phyloP scores from a whole-genome alignment of 2,797 vertebrate genomes.

The Hephaestus fuliginosus region DNA sequence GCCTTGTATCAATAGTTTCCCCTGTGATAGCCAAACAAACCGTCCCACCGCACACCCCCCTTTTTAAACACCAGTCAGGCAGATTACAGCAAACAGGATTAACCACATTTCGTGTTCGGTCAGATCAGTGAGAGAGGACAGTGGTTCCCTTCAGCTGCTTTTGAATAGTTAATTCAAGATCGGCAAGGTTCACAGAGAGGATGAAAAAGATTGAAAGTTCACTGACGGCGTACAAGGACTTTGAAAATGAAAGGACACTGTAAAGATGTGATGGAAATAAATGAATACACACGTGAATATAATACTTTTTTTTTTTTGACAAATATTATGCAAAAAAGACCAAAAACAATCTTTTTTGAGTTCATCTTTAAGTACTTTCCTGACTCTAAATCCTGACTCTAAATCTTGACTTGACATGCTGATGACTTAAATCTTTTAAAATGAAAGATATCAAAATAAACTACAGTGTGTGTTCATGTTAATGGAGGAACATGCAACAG shows the following conservation, averaged over 20 bases:
- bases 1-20: slow-evolving; percentile 62
- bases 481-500: neutral
- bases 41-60: neutral
- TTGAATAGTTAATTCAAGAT: slow-evolving; percentile 10
- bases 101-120: slow-evolving; percentile 64
- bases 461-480: neutral
- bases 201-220: neutral
- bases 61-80: slow-evolving; percentile 32
- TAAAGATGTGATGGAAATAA: neutral
- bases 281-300: neutral
- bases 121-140: slow-evolving; percentile 38
- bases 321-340: too few species aligned
- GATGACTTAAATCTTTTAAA: too few species aligned
- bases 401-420: too few species aligned
- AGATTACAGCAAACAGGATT: slow-evolving; percentile 78
- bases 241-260: neutral
- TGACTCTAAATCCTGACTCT: too few species aligned
- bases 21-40: slow-evolving; percentile 28
- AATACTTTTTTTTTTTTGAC: too few species aligned
- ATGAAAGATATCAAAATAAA: neutral
- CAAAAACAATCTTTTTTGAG: too few species aligned
- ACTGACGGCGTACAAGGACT: neutral
- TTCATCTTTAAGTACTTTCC: too few species aligned
- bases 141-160: slow-evolving; percentile 51
- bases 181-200: neutral